Evolutionary conservation across 2,113 vertebrate species (phyloP), one percentile per base, ranked within the genome.

Genomic region (Alligator mississippiensis): DNA sequence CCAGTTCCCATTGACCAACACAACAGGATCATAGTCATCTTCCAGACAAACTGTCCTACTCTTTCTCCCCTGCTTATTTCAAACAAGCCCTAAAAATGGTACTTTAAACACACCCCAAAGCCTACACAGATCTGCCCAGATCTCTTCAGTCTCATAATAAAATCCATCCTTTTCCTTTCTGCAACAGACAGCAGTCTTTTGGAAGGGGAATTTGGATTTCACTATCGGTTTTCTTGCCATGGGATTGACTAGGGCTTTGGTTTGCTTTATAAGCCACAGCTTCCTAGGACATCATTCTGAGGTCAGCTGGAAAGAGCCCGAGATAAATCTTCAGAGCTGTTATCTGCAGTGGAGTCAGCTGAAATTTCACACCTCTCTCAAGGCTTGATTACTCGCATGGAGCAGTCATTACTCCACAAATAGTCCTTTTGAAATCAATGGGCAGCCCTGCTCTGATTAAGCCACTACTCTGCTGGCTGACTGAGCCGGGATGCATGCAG

Each of bases 291-390:
- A 54, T 1, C 0, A 10, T 88, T 84, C 81, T 76, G 91, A 62
- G 88, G 94, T 88, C 93, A 89, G 85, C 87, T 82, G 92, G 70
- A 89, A 77, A 9, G 82, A 94, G 91, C 28, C 83, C 3, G 47
- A 57, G 57, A 62, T 19, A 77, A 60, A 85, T 11, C 90, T 86
- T 62, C 60, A 80, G 82, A 24, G 5, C 78, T 1, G 77, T 80
- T 3, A 58, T 30, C 0, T 3, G 75, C 89, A 90, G 89, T 84
- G 34, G 47, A 91, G 85, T 91, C 91, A 90, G 92, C 74, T 83
- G 4, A 47, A 74, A 10, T 88, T 96, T 91, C 92, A 77, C 94
- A 82, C 85, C 84, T 92, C 95, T 91, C 78, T 38, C 1, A 4
- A 77, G 85, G 84, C 66, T 90, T 88, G 62, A 4, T 85, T 80